Evolutionary conservation across 2,113 vertebrate genomes (phyloP), one percentile per base, ranked within the genome.

Genomic region (Neomonachus schauinslandi): DNA sequence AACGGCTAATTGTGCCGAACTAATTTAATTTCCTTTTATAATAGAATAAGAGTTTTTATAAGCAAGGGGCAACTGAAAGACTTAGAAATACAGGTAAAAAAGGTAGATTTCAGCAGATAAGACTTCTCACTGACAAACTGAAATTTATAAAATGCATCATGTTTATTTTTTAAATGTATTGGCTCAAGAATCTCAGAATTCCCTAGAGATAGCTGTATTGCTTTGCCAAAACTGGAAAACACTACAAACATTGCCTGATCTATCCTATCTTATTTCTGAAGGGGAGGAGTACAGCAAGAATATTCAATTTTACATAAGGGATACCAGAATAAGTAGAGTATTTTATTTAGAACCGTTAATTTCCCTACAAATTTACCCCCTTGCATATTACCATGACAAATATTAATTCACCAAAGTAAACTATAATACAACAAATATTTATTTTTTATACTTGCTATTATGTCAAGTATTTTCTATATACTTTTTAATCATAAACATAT

Each of bases 1-100:
- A 88, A 76, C 33, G 7, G 1, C 49, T 93, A 79, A 96, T 93
- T 91, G 46, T 95, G 49, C 24, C 95, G 49, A 94, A 63, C 33
- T 91, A 93, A 93, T 96, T 72, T 92, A 82, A 95, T 93, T 51
- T 92, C 28, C 26, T 83, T 95, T 89, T 84, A 76, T 95, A 87
- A 31, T 84, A 42, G 31, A 95, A 31, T 46, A 83, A 91, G 26
- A 59, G 28, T 95, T 91, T 92, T 87, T 8, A 88, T 80, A 67
- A 87, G 28, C 33, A 39, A 21, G 1, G 12, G 84, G 61, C 31
- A 87, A 94, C 33, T 61, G 46, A 89, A 12, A 71, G 55, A 79
- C 61, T 26, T 77, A 49, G 49, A 84, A 59, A 96, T 79, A 1
- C 11, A 85, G 65, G 5, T 55, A 28, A 39, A 83, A 93, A 91